Conservation (phyloP, 1,140 invertebrate genomes). For the Onthophagus taurus region DNA sequence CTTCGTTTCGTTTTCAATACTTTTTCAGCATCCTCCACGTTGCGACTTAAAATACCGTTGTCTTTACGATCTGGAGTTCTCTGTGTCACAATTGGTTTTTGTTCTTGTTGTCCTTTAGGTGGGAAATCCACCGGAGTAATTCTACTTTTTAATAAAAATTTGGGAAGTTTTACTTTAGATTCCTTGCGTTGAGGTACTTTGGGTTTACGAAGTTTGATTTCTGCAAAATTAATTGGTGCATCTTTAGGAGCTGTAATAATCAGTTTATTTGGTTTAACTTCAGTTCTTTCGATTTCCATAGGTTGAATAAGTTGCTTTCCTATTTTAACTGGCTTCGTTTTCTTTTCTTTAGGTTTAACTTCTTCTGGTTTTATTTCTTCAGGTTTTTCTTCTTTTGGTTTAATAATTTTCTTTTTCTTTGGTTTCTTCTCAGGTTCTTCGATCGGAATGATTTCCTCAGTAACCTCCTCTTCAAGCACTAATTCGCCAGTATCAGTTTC, state of each 20-base stretch:
- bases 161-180: conserved; percentile 44
- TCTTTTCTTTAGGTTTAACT: background rate
- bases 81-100: conserved; percentile 41
- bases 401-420: conserved; percentile 9
- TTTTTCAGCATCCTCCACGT: conserved; percentile 56
- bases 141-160: conserved; percentile 54
- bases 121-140: conserved; percentile 53
- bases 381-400: conserved; percentile 18
- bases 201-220: conserved; percentile 30
- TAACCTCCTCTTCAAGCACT: conserved; percentile 1
- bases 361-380: conserved; percentile 8
- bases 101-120: conserved; percentile 37
- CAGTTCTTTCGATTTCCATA: conserved; percentile 23
- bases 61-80: conserved; percentile 46
- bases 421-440: conserved; percentile 18
- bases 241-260: conserved; percentile 17
- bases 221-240: conserved; percentile 30
- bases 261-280: conserved; percentile 20
- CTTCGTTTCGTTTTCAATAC: conserved; percentile 49
- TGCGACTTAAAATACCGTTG: conserved; percentile 57
- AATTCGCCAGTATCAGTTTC: conserved; percentile 8
- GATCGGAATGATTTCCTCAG: background rate
- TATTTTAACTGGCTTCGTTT: conserved; percentile 7
- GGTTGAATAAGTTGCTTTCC: conserved; percentile 19
- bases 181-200: conserved; percentile 30